Conservation (phyloP, 2,113 vertebrate genomes). For the Tachycineta bicolor region DNA sequence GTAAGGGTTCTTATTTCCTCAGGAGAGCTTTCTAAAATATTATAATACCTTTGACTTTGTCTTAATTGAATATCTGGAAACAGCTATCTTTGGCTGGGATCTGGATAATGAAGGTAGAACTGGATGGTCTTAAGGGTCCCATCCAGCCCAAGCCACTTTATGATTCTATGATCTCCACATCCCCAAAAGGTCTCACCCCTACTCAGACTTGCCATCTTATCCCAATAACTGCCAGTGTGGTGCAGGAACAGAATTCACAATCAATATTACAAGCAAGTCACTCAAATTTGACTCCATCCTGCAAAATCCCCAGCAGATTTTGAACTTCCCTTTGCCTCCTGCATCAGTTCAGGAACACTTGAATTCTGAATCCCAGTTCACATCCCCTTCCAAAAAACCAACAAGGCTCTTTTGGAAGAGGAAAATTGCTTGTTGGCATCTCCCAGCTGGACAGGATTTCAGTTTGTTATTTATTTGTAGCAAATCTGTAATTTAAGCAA, state of each 20-base stretch:
- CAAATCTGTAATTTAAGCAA: neutral
- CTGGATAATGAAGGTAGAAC: neutral
- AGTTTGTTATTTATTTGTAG: neutral
- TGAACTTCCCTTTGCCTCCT: neutral
- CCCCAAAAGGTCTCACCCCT: neutral
- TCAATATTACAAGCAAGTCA: neutral
- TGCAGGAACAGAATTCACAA: neutral
- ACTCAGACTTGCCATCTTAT: neutral
- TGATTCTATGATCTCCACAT: neutral
- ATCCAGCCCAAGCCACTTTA: neutral
- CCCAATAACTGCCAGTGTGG: neutral
- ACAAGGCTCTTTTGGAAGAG: neutral
- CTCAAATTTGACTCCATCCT: neutral
- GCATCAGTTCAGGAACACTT: neutral
- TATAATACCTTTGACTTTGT: neutral
- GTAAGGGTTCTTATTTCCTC: rapidly evolving
- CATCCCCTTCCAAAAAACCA: neutral
- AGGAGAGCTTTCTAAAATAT: neutral
- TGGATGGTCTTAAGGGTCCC: neutral
- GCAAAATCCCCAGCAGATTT: neutral
- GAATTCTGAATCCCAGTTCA: neutral
- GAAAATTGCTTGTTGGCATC: neutral
- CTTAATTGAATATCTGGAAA: neutral
- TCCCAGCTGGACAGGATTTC: neutral
- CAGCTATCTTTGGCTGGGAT: neutral